Conservation (phyloP, 2,113 vertebrate species). For the Dromaius novaehollandiae region DNA sequence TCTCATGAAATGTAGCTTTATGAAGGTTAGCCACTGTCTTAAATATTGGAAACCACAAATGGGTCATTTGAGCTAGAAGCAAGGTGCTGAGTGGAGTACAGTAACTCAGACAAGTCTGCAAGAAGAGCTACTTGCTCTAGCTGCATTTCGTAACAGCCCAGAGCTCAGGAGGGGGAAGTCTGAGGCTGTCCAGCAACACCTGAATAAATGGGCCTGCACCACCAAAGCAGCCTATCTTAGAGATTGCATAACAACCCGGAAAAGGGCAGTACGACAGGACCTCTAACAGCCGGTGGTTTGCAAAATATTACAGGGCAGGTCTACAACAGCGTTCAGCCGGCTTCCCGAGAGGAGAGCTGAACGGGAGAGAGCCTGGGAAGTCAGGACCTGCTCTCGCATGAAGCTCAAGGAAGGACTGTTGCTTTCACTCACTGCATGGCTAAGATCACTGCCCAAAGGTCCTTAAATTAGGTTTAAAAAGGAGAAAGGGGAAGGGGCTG, state of each 20-base stretch:
- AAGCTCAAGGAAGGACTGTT: neutral
- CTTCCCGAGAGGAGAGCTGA: neutral
- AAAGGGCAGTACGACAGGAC: neutral
- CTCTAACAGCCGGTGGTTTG: neutral
- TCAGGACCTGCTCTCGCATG: neutral
- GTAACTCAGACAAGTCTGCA: accelerated
- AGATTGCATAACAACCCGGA: accelerated
- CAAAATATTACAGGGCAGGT: neutral
- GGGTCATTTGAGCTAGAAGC: neutral
- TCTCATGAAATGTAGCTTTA: neutral
- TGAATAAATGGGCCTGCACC: accelerated
- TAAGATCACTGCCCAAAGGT: neutral
- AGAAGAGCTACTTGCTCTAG: neutral
- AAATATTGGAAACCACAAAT: neutral
- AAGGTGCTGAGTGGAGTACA: neutral
- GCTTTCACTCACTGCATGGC: neutral
- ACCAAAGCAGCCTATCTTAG: accelerated
- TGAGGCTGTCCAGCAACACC: accelerated
- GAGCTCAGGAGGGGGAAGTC: accelerated
- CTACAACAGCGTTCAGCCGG: neutral
- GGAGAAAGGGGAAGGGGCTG: neutral
- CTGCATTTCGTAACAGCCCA: accelerated
- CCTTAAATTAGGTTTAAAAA: neutral
- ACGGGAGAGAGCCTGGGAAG: neutral
- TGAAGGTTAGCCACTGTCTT: neutral